phyloP scores from a whole-genome alignment of 2,113 vertebrate species.

The Pteropus alecto region DNA sequence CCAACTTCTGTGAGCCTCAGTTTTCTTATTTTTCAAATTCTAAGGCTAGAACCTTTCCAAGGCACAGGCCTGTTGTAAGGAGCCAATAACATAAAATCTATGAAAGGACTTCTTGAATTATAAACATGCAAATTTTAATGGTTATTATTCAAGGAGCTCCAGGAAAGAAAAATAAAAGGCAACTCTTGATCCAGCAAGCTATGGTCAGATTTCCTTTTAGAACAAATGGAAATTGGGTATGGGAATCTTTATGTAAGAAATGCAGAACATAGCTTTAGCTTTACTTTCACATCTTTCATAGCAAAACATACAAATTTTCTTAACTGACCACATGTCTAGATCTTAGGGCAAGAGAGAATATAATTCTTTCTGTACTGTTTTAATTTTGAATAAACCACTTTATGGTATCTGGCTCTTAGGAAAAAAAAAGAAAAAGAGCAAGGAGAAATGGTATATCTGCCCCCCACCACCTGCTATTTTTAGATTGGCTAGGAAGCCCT shows the following conservation, averaged over 20 bases:
- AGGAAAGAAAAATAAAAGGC: constrained; percentile 12
- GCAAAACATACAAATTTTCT: not conserved
- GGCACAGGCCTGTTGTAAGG: not conserved
- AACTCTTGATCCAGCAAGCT: not conserved
- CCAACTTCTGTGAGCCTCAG: not conserved
- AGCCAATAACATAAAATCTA: not conserved
- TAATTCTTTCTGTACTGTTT: not conserved
- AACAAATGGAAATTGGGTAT: not conserved
- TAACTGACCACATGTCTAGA: not conserved
- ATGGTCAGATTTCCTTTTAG: not conserved
- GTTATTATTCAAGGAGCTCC: not conserved
- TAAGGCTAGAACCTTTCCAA: not conserved
- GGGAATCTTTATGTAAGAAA: not conserved
- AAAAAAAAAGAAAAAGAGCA: not conserved
- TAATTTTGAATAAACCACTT: constrained; percentile 33
- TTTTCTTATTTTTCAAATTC: constrained; percentile 18
- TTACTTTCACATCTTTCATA: not conserved
- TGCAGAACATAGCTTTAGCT: not conserved
- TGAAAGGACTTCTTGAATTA: constrained; percentile 3
- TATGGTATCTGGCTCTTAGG: not conserved
- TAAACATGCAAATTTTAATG: not conserved
- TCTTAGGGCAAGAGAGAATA: not conserved
- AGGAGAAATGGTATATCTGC: not conserved
- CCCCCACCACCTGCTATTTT: constrained; percentile 61
- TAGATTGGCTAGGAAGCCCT: constrained; percentile 61